Percentiles rank a stretch among this genome's conserved stretches.
These are phyloP conservation scores for Trichonephila inaurata DNA, from an alignment of 1,140 invertebrate species.

Conservation along the genomic window DNA sequence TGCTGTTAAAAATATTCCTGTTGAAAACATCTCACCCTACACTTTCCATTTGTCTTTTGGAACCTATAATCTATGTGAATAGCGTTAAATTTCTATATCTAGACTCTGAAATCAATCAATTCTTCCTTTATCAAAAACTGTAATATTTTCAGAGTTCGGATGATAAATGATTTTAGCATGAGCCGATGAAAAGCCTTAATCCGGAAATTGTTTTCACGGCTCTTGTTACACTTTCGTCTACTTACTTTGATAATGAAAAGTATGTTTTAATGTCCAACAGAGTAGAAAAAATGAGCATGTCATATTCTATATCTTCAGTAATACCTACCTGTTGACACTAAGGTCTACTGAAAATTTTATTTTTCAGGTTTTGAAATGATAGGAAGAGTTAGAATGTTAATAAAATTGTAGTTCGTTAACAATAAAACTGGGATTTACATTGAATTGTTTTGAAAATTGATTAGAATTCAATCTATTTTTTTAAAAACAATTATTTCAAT, in stretches of 20 bases:
- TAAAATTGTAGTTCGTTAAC: too few relatives aligned
- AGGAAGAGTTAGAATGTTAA: neutral
- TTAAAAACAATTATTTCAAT: too few relatives aligned
- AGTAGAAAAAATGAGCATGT: neutral
- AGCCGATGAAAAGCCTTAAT: constrained; percentile 39
- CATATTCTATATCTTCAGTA: neutral
- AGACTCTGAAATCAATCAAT: constrained; percentile 46
- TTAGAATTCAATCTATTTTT: too few relatives aligned
- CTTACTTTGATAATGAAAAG: neutral
- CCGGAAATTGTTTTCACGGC: constrained; percentile 37
- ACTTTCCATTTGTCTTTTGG: constrained; percentile 40
- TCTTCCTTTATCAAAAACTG: constrained; percentile 21
- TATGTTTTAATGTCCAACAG: constrained; percentile 8
- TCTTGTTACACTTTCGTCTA: constrained; percentile 2
- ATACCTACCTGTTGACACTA: neutral
- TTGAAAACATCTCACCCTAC: constrained; percentile 27
- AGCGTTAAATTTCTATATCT: constrained; percentile 52
- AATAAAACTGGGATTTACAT: too few relatives aligned
- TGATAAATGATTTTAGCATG: constrained; percentile 48
- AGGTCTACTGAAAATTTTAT: neutral
- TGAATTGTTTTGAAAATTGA: too few relatives aligned
- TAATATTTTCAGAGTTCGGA: neutral
- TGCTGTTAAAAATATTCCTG: constrained; percentile 48
- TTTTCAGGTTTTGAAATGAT: neutral
- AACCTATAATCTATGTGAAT: constrained; percentile 45